phyloP scores from a whole-genome alignment of 2,113 vertebrate species.

The Calonectris borealis region DNA sequence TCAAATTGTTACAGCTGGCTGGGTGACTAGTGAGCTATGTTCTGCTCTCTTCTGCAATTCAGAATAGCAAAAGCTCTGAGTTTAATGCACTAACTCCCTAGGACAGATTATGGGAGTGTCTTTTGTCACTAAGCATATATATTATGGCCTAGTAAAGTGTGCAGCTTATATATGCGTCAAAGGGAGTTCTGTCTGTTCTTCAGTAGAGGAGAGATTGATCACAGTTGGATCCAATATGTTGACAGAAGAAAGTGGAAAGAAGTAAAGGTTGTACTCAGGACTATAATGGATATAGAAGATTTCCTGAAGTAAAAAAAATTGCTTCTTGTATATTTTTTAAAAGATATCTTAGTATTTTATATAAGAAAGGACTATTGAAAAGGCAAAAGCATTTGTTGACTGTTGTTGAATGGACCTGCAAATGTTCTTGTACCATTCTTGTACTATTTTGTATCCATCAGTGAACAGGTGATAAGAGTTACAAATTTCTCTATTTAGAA shows the following conservation, averaged over 20 bases:
- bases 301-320: slow-evolving; percentile 13
- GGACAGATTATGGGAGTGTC: background rate
- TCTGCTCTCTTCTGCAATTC: background rate
- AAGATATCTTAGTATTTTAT: slow-evolving; percentile 47
- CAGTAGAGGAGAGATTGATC: background rate
- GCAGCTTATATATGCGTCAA: background rate
- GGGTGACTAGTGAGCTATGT: background rate
- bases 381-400: slow-evolving; percentile 23
- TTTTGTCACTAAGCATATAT: background rate
- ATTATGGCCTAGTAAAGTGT: background rate
- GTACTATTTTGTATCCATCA: slow-evolving; percentile 31
- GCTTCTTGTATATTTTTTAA: background rate
- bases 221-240: background rate
- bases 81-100: background rate
- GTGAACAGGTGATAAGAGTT: slow-evolving; percentile 58
- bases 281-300: background rate
- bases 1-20: slow-evolving; percentile 17
- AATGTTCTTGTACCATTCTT: slow-evolving; percentile 5
- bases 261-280: background rate
- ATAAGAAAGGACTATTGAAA: slow-evolving; percentile 32
- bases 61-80: background rate
- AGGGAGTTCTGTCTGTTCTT: background rate
- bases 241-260: background rate
- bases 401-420: slow-evolving; percentile 32
- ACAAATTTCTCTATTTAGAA: slow-evolving; percentile 79